Percentiles rank a stretch among this genome's conserved stretches.
These are phyloP conservation scores for Caenorhabditis sp. DNA, from an alignment of 2,888 invertebrate genomes.

Conservation along the genomic window DNA sequence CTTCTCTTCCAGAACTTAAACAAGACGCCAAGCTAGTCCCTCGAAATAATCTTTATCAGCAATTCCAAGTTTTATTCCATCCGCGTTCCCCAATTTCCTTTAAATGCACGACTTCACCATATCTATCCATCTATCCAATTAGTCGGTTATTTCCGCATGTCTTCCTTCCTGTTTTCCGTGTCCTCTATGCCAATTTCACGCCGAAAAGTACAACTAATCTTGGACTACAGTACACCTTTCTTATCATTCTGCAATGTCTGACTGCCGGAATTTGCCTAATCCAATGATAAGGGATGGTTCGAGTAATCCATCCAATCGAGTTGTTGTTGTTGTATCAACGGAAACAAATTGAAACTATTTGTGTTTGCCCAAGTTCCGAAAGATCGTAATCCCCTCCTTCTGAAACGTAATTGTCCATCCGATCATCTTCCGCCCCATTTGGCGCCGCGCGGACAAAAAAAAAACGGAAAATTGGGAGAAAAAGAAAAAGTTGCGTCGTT, in stretches of 20 bases:
- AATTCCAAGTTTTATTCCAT: neutral
- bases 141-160: constrained; percentile 41
- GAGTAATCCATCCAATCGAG: constrained; percentile 1
- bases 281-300: neutral
- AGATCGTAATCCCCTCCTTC: neutral
- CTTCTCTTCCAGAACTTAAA: no score
- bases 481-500: neutral
- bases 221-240: constrained; percentile 11
- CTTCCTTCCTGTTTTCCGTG: constrained; percentile 11
- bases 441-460: constrained; percentile 1
- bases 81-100: neutral
- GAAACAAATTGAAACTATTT: constrained; percentile 14
- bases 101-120: constrained; percentile 2
- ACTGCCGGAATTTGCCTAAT: neutral
- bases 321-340: neutral
- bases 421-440: constrained; percentile 7
- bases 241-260: neutral
- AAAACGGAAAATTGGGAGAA: no score
- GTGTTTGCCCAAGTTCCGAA: no score
- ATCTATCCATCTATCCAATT: neutral
- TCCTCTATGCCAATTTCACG: constrained; percentile 3
- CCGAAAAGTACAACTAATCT: constrained; percentile 25
- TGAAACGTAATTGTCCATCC: constrained; percentile 1
- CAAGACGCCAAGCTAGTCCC: neutral
- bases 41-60: neutral